These are phyloP conservation scores for Notothenia coriiceps DNA, from an alignment of 2,113 vertebrate species.

Conservation along the genomic window DNA sequence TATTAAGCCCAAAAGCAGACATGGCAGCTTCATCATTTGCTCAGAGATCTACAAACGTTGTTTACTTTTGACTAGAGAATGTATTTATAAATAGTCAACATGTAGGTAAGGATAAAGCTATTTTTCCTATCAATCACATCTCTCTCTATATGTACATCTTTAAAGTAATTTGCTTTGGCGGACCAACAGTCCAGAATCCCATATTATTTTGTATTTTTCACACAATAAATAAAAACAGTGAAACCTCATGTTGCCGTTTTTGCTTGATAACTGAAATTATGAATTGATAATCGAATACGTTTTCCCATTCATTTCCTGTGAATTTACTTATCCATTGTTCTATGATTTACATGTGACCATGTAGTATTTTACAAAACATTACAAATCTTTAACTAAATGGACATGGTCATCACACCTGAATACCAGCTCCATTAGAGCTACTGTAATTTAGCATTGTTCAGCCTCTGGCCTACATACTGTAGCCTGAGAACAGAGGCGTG, in stretches of 20 bases:
- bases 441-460: constrained; percentile 28
- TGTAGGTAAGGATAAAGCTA: too few species aligned
- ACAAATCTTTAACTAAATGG: not conserved
- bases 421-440: constrained; percentile 9
- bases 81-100: too few species aligned
- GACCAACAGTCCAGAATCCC: not conserved
- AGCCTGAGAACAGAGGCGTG: constrained; percentile 36
- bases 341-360: not conserved
- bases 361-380: not conserved
- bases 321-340: not conserved
- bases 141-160: too few species aligned
- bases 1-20: not conserved
- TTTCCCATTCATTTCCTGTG: not conserved
- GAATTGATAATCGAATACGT: not conserved
- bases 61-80: not conserved
- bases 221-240: not conserved
- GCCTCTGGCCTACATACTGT: constrained; percentile 53
- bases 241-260: not conserved
- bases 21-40: not conserved
- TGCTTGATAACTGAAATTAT: not conserved
- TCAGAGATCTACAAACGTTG: not conserved
- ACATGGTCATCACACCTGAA: not conserved
- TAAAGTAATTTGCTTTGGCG: not conserved
- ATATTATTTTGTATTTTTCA: not conserved
- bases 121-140: too few species aligned